These are phyloP conservation scores for Enteromius treurensis DNA, from an alignment of 2,797 vertebrate species.

Conservation along the genomic window DNA sequence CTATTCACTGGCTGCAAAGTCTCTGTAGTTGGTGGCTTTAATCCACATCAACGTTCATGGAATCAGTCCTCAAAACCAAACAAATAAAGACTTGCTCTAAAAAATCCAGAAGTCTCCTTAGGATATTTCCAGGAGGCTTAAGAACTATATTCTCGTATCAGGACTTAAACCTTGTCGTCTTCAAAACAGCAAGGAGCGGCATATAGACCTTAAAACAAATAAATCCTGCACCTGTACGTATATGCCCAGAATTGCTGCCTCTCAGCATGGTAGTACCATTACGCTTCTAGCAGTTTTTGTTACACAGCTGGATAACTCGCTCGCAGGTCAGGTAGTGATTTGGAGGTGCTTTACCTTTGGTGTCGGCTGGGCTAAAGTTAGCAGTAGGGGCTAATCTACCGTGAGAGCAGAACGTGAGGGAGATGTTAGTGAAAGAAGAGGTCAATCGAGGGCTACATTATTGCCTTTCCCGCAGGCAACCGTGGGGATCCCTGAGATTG, in stretches of 20 bases:
- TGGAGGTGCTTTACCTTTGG: neutral
- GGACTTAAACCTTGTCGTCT: neutral
- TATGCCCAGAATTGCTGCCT: neutral
- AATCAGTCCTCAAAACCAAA: neutral
- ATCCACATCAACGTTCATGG: neutral
- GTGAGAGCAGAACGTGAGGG: slow-evolving; percentile 51
- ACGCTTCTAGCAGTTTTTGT: neutral
- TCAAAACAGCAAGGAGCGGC: neutral
- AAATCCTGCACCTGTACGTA: neutral
- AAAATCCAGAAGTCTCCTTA: neutral
- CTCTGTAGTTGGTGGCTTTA: slow-evolving; percentile 16
- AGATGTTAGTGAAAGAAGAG: slow-evolving; percentile 22
- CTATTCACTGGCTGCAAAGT: neutral
- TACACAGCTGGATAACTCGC: neutral
- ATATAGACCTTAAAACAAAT: slow-evolving; percentile 1
- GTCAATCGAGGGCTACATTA: slow-evolving; percentile 66
- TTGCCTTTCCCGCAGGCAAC: slow-evolving; percentile 62
- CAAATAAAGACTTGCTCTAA: neutral
- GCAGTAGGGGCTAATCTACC: slow-evolving; percentile 57
- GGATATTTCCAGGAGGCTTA: neutral
- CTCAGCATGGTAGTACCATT: neutral
- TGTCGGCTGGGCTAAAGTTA: slow-evolving; percentile 41
- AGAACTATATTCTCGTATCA: neutral
- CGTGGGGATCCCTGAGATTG: slow-evolving; percentile 69
- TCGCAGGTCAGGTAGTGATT: slow-evolving; percentile 9